phyloP scores from a whole-genome alignment of 2,888 invertebrate genomes.

The Pristionchus japonicus region DNA sequence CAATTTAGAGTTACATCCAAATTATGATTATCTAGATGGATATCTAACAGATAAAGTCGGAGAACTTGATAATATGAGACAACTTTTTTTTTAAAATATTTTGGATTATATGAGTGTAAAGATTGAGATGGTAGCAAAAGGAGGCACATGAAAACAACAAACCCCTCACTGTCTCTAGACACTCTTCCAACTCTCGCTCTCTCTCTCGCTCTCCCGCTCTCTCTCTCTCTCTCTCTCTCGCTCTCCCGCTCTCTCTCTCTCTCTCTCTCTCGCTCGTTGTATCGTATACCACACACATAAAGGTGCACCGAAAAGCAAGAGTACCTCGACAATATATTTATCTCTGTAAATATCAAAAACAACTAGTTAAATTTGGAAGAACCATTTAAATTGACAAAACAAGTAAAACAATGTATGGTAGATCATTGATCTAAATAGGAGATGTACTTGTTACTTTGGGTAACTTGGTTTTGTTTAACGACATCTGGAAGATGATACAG shows the following conservation, averaged over 20 bases:
- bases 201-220: neutral
- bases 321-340: neutral
- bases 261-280: neutral
- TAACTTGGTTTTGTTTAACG: neutral
- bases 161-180: no score
- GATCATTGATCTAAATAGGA: neutral
- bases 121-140: neutral
- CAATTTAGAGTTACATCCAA: no score
- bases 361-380: neutral
- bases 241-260: neutral
- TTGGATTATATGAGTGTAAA: neutral
- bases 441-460: neutral
- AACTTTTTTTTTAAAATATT: neutral
- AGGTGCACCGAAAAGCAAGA: neutral
- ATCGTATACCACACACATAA: neutral
- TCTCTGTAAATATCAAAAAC: neutral
- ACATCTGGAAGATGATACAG: neutral
- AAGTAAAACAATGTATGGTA: constrained; percentile 36
- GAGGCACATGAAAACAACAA: neutral
- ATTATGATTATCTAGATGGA: no score
- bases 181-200: no score
- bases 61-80: neutral
- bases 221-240: neutral
- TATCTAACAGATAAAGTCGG: no score
- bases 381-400: constrained; percentile 22